Conservation (phyloP, 2,888 invertebrate genomes). For the Alloplasta piceator region DNA sequence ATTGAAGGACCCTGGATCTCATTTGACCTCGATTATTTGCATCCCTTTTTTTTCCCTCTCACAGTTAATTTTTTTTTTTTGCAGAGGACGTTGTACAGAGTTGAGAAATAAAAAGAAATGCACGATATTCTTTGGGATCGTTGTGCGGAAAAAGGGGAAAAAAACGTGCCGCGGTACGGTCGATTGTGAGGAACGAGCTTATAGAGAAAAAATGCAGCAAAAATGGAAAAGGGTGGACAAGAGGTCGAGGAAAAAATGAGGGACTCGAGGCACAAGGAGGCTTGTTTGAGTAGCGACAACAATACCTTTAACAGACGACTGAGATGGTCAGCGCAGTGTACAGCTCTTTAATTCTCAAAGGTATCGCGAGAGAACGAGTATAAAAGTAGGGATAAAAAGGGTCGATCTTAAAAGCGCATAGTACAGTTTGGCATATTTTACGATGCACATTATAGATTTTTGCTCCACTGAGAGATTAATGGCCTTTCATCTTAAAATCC, state of each 20-base stretch:
- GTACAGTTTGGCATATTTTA: conserved; percentile 7
- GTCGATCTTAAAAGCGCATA: background rate
- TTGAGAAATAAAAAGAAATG: background rate
- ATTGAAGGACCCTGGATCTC: no score
- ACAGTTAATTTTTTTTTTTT: no score
- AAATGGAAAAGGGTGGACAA: background rate
- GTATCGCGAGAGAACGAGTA: conserved; percentile 22
- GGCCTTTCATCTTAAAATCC: conserved; percentile 44
- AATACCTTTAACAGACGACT: conserved; percentile 57
- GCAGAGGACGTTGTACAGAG: no score
- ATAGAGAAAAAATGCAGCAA: conserved; percentile 18
- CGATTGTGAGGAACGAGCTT: conserved; percentile 13
- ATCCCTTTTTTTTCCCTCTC: no score
- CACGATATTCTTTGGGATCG: background rate
- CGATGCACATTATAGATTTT: conserved; percentile 3
- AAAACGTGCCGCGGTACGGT: background rate
- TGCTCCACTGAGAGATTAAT: conserved; percentile 9
- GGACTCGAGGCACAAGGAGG: conserved; percentile 54
- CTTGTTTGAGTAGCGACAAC: conserved; percentile 59
- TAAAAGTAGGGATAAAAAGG: no score
- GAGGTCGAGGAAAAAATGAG: conserved; percentile 33
- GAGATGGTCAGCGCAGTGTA: conserved; percentile 27
- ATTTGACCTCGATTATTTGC: no score
- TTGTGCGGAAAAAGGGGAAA: background rate
- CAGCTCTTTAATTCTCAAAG: conserved; percentile 51